Evolutionary conservation across 2,797 vertebrate species (phyloP).

Genomic region (Heliangelus exortis): DNA sequence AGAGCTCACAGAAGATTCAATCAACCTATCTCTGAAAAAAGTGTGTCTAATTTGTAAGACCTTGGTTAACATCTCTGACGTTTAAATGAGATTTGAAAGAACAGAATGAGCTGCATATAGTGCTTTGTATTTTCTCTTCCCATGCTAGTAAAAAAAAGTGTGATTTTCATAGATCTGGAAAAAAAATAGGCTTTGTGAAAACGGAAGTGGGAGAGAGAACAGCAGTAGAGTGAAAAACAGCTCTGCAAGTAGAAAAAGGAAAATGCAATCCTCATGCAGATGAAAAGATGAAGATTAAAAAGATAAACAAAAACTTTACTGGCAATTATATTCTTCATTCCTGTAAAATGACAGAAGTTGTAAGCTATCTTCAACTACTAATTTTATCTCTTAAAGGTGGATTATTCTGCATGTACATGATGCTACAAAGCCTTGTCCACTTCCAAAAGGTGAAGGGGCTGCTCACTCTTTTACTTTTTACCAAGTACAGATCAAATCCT

Average conservation of each 20-base stretch:
- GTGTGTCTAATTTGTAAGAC: background rate
- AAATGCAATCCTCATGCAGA: background rate
- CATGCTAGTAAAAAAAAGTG: background rate
- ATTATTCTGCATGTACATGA: background rate
- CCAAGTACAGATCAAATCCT: background rate
- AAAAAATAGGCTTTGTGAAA: background rate
- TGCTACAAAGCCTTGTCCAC: background rate
- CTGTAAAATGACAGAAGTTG: background rate
- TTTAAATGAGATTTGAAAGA: background rate
- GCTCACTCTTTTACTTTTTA: background rate
- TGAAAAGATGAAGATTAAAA: background rate
- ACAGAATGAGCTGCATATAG: background rate
- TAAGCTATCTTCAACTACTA: background rate
- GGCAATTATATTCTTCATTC: background rate
- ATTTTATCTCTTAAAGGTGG: background rate
- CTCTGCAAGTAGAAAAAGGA: background rate
- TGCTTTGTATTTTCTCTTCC: background rate
- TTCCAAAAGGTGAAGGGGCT: background rate
- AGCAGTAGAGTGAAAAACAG: background rate
- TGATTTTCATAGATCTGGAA: background rate
- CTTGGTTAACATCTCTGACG: background rate
- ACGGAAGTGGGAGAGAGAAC: background rate
- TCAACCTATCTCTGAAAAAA: background rate
- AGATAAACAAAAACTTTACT: background rate
- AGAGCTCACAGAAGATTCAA: background rate